phyloP scores from a whole-genome alignment of 1,140 invertebrate genomes.

The Camponotus floridanus region DNA sequence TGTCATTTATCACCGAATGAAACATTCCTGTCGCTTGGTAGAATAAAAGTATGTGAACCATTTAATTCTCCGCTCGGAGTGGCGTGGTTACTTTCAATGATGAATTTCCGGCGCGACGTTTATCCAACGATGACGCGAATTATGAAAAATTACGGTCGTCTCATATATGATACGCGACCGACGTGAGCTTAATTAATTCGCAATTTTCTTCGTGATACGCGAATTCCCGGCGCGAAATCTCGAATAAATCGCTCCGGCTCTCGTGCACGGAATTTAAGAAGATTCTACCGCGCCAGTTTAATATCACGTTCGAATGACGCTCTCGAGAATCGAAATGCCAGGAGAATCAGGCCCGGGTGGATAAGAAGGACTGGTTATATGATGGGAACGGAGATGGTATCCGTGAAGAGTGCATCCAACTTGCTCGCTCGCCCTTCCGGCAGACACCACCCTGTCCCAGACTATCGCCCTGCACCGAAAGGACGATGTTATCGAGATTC shows the following conservation, averaged over 20 bases:
- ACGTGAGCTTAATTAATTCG: constrained; percentile 33
- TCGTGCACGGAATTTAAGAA: constrained; percentile 18
- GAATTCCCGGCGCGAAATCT: constrained; percentile 31
- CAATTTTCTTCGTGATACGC: constrained; percentile 9
- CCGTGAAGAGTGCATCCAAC: constrained; percentile 34
- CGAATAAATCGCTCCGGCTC: neutral
- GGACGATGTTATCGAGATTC: constrained; percentile 73
- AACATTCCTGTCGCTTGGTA: constrained; percentile 13
- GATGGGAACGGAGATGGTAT: constrained; percentile 40
- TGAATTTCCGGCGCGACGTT: constrained; percentile 16
- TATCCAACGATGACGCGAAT: neutral
- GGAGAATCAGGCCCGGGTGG: neutral
- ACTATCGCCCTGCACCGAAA: constrained; percentile 29
- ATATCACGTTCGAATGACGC: constrained; percentile 66
- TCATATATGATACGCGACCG: neutral
- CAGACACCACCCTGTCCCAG: neutral
- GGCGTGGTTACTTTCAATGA: neutral
- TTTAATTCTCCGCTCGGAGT: constrained; percentile 25
- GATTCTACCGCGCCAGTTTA: constrained; percentile 38
- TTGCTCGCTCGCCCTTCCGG: constrained; percentile 14
- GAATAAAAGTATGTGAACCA: neutral
- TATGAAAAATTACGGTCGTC: constrained; percentile 18
- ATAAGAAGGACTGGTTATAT: constrained; percentile 52
- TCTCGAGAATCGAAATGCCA: constrained; percentile 65
- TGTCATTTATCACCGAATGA: constrained; percentile 2